Evolutionary conservation across 2,888 invertebrate genomes (phyloP), one percentile per base, ranked within the genome.

Genomic region (Microctonus aethiopoides): DNA sequence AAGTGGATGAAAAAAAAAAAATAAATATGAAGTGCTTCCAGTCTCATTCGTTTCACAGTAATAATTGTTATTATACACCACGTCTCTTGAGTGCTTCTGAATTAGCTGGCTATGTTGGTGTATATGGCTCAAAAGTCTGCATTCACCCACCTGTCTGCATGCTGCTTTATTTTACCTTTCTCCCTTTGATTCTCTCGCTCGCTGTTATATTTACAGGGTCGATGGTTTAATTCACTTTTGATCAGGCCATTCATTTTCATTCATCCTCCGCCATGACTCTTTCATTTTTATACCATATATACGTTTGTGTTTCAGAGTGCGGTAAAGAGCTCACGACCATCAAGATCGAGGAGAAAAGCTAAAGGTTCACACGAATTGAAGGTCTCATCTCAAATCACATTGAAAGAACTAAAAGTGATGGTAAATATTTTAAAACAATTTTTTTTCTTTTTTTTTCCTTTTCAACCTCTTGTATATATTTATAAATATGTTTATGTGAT

Each of bases 331-430:
- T 76, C 79, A 39, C 80, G 85, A 70, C 82, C 83, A 0, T 81
- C 82, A 64, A 81, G 85, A 65, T 79, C 81, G 46, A 79, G 85
- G 67, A 80, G 84, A 77, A 84, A 84, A 81, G 70, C 82, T 57
- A 83, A 84, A 72, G 84, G 84, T 36, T 83, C 82, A 29, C 83
- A 84, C 71, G 83, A 84, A 67, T 77, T 85, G 26, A 84, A 83
- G 72, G 84, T 85, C 34, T 84, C 84, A 13, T 85, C 85, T 10
- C 81, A 81, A 62, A 84, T 82, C 67, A 84, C 85, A 11, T 70
- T 85, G 39, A 84, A 81, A 69, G 84, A 84, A 60, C 78, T 85
- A 22, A 85, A 85, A 78, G 79, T 84, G 36, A 82, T 84, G 85
- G 85, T 85, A 69, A 80, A 81, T 77, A 29, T 64, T 22, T 3